These are phyloP conservation scores for Brachionus rotundiformis DNA, from an alignment of 1,140 invertebrate species.

Conservation along the genomic window DNA sequence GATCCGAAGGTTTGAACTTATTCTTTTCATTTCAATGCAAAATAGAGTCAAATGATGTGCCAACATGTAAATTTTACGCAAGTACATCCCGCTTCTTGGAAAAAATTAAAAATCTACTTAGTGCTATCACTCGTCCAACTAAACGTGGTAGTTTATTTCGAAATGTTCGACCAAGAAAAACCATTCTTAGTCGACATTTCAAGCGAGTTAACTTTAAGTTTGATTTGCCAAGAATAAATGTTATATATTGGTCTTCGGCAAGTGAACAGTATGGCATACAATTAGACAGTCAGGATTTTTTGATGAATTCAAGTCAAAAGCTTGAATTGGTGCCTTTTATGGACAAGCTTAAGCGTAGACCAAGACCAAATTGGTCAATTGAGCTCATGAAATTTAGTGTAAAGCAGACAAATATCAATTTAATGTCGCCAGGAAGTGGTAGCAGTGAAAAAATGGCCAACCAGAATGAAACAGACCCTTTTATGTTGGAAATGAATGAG, in stretches of 20 bases:
- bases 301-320: conserved; percentile 63
- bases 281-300: conserved; percentile 79
- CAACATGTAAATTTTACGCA: conserved; percentile 81
- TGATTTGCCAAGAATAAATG: conserved; percentile 77
- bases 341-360: conserved; percentile 81
- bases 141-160: conserved; percentile 83
- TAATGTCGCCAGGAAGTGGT: conserved; percentile 14
- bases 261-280: conserved; percentile 91
- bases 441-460: conserved; percentile 87
- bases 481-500: conserved; percentile 51
- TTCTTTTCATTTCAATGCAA: conserved; percentile 73
- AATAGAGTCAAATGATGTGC: conserved; percentile 63
- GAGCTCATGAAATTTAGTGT: conserved; percentile 80
- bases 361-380: conserved; percentile 84
- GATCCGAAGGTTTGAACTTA: conserved; percentile 86
- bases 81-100: conserved; percentile 86
- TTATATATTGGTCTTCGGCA: conserved; percentile 97
- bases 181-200: conserved; percentile 88
- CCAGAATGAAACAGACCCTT: conserved; percentile 70
- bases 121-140: conserved; percentile 88
- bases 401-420: conserved; percentile 65
- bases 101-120: conserved; percentile 90
- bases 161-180: conserved; percentile 78
- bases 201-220: conserved; percentile 58
- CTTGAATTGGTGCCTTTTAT: conserved; percentile 74